phyloP scores from a whole-genome alignment of 53 echinoderm and acorn worm species.

The Holothuria scabra region DNA sequence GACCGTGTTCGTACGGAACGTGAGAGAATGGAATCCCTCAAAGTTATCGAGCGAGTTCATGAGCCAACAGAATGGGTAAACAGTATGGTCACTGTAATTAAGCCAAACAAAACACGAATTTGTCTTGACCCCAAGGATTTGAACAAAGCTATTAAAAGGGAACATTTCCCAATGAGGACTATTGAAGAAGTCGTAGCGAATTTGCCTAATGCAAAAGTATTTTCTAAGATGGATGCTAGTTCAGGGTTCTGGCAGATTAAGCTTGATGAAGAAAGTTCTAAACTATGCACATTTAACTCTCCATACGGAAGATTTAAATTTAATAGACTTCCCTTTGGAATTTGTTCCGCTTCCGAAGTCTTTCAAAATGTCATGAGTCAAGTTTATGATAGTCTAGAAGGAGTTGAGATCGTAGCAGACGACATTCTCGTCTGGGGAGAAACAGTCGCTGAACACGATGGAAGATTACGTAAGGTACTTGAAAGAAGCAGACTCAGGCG shows the following conservation, averaged over 20 bases:
- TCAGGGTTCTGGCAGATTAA: no score
- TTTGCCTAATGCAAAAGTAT: conserved; percentile 7
- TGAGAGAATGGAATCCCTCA: conserved; percentile 52
- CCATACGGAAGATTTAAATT: no score
- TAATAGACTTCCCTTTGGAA: no score
- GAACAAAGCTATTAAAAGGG: conserved; percentile 25
- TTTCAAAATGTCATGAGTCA: no score
- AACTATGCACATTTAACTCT: conserved; percentile 48
- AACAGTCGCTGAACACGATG: not conserved
- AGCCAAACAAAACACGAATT: no score
- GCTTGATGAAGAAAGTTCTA: not conserved
- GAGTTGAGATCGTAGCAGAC: conserved; percentile 40
- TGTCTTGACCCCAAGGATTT: no score
- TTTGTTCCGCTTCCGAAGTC: no score
- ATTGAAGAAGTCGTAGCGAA: not conserved
- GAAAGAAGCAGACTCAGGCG: no score
- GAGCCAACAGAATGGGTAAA: no score
- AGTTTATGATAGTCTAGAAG: no score
- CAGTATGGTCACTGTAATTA: no score
- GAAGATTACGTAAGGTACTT: not conserved
- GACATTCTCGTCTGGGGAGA: conserved; percentile 50
- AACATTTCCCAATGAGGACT: conserved; percentile 34
- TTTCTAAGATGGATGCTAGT: conserved; percentile 8
- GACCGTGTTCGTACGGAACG: conserved; percentile 21
- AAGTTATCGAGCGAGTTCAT: conserved; percentile 41